Evolutionary conservation across 2,797 vertebrate species (phyloP).

Genomic region (Cossypha niveicapilla): DNA sequence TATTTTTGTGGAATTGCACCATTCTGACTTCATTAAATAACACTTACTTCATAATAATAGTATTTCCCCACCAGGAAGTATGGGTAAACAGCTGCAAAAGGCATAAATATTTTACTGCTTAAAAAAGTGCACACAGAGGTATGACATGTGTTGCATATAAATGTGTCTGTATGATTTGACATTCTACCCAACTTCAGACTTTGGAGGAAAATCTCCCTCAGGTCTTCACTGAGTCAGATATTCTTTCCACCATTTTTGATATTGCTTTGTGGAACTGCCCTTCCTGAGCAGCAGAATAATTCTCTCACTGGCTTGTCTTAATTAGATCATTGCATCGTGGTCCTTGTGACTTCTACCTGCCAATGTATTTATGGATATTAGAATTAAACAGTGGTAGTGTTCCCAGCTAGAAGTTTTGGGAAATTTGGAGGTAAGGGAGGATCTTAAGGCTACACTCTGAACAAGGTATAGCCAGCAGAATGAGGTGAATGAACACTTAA

Average conservation of each 20-base stretch:
- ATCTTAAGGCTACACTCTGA: neutral
- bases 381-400: neutral
- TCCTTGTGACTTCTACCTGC: neutral
- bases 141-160: neutral
- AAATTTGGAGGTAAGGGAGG: neutral
- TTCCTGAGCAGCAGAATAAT: neutral
- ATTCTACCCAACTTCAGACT: neutral
- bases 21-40: neutral
- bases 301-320: neutral
- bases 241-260: neutral
- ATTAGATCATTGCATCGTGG: neutral
- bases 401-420: neutral
- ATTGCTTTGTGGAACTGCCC: neutral
- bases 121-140: neutral
- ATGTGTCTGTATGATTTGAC: neutral
- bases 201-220: neutral
- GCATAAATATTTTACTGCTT: neutral
- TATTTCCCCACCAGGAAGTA: neutral
- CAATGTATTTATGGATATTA: neutral
- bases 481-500: neutral
- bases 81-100: neutral
- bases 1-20: neutral
- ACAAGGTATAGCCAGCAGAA: neutral
- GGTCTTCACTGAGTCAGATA: neutral
- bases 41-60: neutral